Base-by-base conservation (phyloP, 2,797 vertebrate genomes). In the Tangara arthus region DNA sequence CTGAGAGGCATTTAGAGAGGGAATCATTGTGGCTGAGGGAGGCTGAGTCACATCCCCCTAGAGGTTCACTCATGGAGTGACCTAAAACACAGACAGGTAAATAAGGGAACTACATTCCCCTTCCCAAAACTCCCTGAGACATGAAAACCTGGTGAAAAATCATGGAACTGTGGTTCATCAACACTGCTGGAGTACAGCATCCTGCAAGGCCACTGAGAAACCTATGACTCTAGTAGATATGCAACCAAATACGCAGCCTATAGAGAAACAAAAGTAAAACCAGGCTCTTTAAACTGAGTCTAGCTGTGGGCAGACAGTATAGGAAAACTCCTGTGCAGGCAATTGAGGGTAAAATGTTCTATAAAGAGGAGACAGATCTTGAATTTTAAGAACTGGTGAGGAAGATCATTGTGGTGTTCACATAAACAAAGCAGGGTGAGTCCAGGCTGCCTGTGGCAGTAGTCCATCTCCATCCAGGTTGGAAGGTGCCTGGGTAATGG, bases 1-100 rank as follows among this genome's bases (percentile, higher is more conserved):
- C 77, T 84, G 94, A 95, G 65, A 93, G 59, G 34, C 70, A 84
- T 90, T 94, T 70, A 46, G 59, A 84, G 22, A 91, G 59, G n/a
- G 73, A 95, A 90, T 89, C 39, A n/a, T 27, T 63, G 61, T 49
- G 73, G 73, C 50, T 72, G 47, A 60, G 47, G 42, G 50, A 66
- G 39, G 61, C 70, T 65, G 55, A 76, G 80, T 70, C 70, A 87
- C 65, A 87, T 87, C 63, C 61, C 88, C 68, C 3, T 2, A 55
- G 61, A 9, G 23, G 13, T 50, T 83, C 35, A 12, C 19, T 93
- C 66, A 37, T 35, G 50, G 49, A 89, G 71, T 78, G 82, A 89
- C 50, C 65, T 90, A 88, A 90, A 93, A 71, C 35, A 47, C 65
- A 61, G 55, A 41, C 41, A 95, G 80, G 90, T 89, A 92, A 88